Evolutionary conservation across 2,888 invertebrate genomes (phyloP), one percentile per base, ranked within the genome.

Genomic region (Mythimna impura): DNA sequence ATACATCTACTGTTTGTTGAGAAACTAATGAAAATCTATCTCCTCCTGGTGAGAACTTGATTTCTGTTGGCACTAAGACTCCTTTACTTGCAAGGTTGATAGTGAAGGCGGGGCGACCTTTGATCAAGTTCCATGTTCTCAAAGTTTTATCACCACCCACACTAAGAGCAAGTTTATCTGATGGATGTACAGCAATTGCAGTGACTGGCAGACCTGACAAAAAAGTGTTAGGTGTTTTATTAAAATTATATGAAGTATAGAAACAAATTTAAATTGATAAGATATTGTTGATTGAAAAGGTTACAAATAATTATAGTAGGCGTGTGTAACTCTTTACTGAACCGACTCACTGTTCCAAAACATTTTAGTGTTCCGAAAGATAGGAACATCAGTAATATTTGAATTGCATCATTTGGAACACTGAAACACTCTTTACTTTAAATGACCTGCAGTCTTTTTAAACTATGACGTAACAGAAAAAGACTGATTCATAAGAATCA

Each of bases 91-190:
- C 97, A 50, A 99, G 95, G 92, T 99, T 99, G n/a, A 98, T 98
- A 1, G 98, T 97, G 91, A 98, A 99, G 0, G 99, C 99, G 86
- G 97, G 97, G 76, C 99, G 97, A 0, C 99, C 99, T 92, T 99
- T 99, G 1, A 99, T 96, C 78, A 99, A 96, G 96, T 99, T 99
- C 99, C 99, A 99, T 5, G 99, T 99, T 87, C 98, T 96, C 62
- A 99, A 93, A 8, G 98, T 97, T 85, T 97, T 97, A 93, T 99
- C 99, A 65, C 97, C 97, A 22, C 99, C 99, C 55, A 99, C 97
- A 17, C 99, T 98, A 12, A 99, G 94, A 0, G 99, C 98, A 82
- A 99, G 89, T 94, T 99, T 99, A 20, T 99, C 99, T 86, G 98
- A 97, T 2, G 99, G 98, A 96, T 99, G 99, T 64, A 99, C 97